These are phyloP conservation scores for Erinaceus europaeus DNA, from an alignment of 2,113 vertebrate genomes.

Conservation along the genomic window DNA sequence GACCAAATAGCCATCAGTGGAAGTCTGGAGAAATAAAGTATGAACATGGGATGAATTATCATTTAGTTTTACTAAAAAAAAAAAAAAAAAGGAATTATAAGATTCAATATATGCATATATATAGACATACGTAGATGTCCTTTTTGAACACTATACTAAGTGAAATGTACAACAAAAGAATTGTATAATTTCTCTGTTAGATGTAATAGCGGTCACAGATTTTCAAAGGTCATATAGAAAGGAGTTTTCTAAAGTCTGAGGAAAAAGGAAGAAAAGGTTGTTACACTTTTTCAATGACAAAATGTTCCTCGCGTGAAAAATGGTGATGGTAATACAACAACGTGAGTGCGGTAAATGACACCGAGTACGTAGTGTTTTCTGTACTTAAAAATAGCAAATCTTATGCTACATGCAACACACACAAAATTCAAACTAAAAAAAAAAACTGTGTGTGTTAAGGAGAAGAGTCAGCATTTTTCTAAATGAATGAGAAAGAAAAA, in stretches of 20 bases:
- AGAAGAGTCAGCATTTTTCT: too few relatives aligned
- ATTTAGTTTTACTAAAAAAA: not conserved
- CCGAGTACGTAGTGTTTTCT: too few relatives aligned
- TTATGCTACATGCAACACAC: too few relatives aligned
- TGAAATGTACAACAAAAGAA: not conserved
- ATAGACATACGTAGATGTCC: not conserved
- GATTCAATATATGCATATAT: not conserved
- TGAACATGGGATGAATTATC: not conserved
- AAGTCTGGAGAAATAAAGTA: not conserved
- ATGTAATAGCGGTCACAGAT: not conserved
- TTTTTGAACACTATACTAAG: not conserved
- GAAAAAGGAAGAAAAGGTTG: accelerated
- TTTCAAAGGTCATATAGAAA: not conserved
- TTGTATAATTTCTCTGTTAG: accelerated
- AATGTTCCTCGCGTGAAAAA: too few relatives aligned
- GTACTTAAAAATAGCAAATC: not conserved
- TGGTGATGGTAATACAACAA: too few relatives aligned
- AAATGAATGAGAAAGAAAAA: too few relatives aligned
- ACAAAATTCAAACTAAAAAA: too few relatives aligned
- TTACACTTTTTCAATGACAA: not conserved
- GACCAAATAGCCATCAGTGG: accelerated
- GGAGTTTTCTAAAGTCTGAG: accelerated
- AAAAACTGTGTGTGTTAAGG: too few relatives aligned
- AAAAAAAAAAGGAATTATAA: too few relatives aligned
- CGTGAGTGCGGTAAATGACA: not conserved